Base-by-base conservation (phyloP, 2,113 vertebrate species). In the Hypocryptadius cinnamomeus region DNA sequence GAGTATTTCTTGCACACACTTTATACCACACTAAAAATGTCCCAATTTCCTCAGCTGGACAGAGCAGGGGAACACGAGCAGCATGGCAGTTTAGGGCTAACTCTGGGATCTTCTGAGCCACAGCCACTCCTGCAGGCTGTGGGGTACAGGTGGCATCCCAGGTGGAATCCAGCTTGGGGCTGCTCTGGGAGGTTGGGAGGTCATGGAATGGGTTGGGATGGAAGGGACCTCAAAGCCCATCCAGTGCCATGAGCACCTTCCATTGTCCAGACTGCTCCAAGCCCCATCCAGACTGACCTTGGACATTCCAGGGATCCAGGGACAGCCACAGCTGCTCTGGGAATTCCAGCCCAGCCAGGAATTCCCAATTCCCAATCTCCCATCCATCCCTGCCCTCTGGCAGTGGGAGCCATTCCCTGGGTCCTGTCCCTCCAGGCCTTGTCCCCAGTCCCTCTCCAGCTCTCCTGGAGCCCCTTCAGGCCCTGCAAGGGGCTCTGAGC, bases 111-210 rank as follows among this genome's bases (percentile, higher is more conserved):
- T 81, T 23, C 70, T 33, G 60, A 48, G 10, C 9, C 18, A 7
- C 22, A 51, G 35, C 6, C n/a, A n/a, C 59, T 39, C 8, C 71
- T 33, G 4, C 25, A 39, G 39, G 35, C 37, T 2, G 4, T 3
- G 2, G 20, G 39, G 19, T 23, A 2, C 0, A 6, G 40, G 3
- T 0, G 7, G 2, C 10, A 11, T 37, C 5, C 1, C n/a, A 24
- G 59, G 2, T 5, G n/a, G 30, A 40, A 64, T 27, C 65, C 42
- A 44, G 31, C 56, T 8, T 0, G 20, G 56, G 33, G 23, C 27
- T 65, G 45, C 2, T 7, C 54, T 50, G 39, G 13, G 8, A 59
- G 25, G 2, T 45, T 1, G 9, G 25, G 39, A 19, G n/a, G 45
- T 44, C 44, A 24, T 5, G 40, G 69, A 39, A 6, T 11, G 44